Conservation (phyloP, 2,888 invertebrate species). For the Perizoma affinitatum region DNA sequence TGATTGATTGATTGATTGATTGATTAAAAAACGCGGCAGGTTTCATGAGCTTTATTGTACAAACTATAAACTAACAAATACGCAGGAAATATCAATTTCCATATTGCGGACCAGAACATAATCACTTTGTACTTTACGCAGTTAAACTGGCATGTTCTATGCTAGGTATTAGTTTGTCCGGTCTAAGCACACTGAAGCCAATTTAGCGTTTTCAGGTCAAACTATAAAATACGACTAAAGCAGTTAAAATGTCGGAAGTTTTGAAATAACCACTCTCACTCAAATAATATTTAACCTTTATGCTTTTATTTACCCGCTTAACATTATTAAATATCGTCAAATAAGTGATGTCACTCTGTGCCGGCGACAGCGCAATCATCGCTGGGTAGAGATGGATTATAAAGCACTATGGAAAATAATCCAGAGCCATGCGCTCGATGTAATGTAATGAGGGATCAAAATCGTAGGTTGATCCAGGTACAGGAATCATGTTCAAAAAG, state of each 20-base stretch:
- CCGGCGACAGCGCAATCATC: slow-evolving; percentile 19
- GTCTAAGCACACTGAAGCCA: no score
- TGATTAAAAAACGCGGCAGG: no score
- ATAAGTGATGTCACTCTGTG: slow-evolving; percentile 2
- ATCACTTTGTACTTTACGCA: neutral
- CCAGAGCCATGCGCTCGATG: slow-evolving; percentile 1
- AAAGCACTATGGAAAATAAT: slow-evolving; percentile 6
- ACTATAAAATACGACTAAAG: no score
- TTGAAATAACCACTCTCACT: no score
- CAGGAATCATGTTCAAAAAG: no score
- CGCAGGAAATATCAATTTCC: no score
- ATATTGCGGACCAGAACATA: neutral
- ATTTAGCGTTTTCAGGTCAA: no score
- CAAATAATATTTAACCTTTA: no score
- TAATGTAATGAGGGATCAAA: neutral
- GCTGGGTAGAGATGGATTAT: slow-evolving; percentile 7
- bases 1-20: no score
- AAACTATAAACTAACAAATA: no score
- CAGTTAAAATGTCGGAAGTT: no score
- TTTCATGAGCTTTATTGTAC: no score
- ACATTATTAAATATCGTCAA: neutral
- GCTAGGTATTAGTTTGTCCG: neutral
- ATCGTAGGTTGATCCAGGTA: neutral
- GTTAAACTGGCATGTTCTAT: neutral
- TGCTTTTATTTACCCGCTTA: neutral